Base-by-base conservation (phyloP, 2,113 vertebrate genomes). In the Rhadina sibilatrix region DNA sequence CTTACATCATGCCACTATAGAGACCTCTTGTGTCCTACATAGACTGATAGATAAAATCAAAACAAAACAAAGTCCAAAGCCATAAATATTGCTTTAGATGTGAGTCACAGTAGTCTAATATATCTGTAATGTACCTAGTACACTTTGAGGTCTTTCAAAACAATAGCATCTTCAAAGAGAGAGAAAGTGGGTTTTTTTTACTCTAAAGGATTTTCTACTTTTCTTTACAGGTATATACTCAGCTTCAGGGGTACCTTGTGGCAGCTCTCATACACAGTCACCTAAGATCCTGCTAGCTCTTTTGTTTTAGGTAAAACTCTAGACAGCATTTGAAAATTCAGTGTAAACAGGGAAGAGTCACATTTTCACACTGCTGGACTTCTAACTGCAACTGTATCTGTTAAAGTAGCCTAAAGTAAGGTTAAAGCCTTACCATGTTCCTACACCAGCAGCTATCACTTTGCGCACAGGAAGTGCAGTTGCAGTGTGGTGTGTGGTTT, bases 1-100 rank as follows among this genome's bases (percentile, higher is more conserved):
- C 47, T 75, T 91, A 54, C 21, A 42, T 57, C 28, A 38, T 31
- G 31, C 17, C 0, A 0, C 4, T 72, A 60, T 20, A 6, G 9
- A 59, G 14, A 14, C 76, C 19, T 79, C 31, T 74, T 76, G 71
- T 54, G 49, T 85, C 30, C 33, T 64, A 28, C 15, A 20, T 3
- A 37, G 27, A 38, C 2, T 83, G 10, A 9, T 31, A 47, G 54
- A 64, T 23, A 46, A 59, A 84, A 83, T 1, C 2, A 7, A 76
- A 78, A 3, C 4, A 56, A 85, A 80, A 44, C 15, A 49, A 80
- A 83, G 46, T 38, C 11, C 17, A 90, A 85, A 84, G 4, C 14
- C 19, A 72, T 42, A 90, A 53, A 47, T 64, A 52, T 18, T 72
- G 13, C 1, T 83, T 90, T 50, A 50, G 17, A 61, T 52, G 44